Evolutionary conservation across 2,888 invertebrate species (phyloP), one percentile per base, ranked within the genome.

Genomic region (Polietes domitor): DNA sequence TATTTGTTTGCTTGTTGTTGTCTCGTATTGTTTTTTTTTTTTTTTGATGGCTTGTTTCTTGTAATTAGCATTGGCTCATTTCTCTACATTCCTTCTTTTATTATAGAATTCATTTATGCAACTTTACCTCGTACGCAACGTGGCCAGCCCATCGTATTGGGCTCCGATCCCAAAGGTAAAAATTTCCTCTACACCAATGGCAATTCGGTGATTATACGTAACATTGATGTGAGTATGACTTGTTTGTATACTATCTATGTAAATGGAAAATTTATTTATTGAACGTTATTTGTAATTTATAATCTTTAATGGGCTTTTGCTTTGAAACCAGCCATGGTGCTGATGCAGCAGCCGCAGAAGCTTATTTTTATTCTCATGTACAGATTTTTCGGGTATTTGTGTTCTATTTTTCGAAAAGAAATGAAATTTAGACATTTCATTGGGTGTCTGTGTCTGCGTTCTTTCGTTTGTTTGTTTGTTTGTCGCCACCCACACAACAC

Each of bases 181-280:
- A 98, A 97, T 91, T 98, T 99, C 93, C 94, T 99, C 73, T 99
- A 99, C 92, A 96, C 98, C 85, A 98, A 99, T 94, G 98, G 99
- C 86, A 98, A 98, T 92, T 98, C 98, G 88, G 98, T 99, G 85
- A 98, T 98, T 91, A 99, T 99, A 90, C 94, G 99, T 87, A 97
- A 99, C 92, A 97, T 99, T 89, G 97, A 98, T 89, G 97, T 97
- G 92, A 93, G 93, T 80, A 47, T 41, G 53, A 53, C 2, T 21
- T 19, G 53, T 37, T 37, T 7, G 4, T 37, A 1, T 37, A 37
- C 9, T 12, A 7, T 12, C 37, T 10, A 37, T 37, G 37, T 37
- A 21, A 53, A 21, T 19, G 24, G 12, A n/a, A 53, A 75, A 70
- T 77, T 84, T 55, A 37, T 77, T 68, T 78, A 68, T 73, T 50